Base-by-base conservation (phyloP, 1,140 invertebrate genomes). In the Atta texana region DNA sequence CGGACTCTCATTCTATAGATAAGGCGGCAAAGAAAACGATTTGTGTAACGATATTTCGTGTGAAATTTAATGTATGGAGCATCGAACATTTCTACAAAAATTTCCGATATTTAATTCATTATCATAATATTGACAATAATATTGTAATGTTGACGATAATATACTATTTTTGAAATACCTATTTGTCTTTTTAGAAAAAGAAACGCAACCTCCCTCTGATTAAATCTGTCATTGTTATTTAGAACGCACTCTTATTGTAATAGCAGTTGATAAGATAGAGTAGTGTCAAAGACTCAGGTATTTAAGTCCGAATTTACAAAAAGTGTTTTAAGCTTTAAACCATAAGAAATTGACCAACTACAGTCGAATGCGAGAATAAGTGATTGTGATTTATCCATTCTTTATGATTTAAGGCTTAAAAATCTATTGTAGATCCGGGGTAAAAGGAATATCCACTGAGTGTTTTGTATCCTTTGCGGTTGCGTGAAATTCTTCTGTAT, bases 11-110 rank as follows among this genome's bases (percentile, higher is more conserved):
- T 66, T 78, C 24, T 31, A 66, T 14, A 78, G 59, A 66, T 66
- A 66, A 66, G 57, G 21, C 59, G 14, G n/a, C 16, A 34, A 31
- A 63, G 16, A 63, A 77, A 78, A 75, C n/a, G 14, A 51, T 2
- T 51, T 12, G 66, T 1, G 21, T 10, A 4, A 49, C 10, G 16
- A 49, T 51, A 49, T 24, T 59, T 75, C 21, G 5, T 16, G n/a
- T 18, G 8, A 44, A 44, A 51, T 51, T 12, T 51, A 51, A 14
- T 0, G 49, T 74, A 57, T 7, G n/a, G n/a, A 44, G 16, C 16
- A 5, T 16, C 34, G 12, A 49, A 4, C 34, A 1, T 39, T 44
- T 44, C 39, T 44, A 44, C 2, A 44, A 8, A 44, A 10, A 44
- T 49, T 49, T 51, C 21, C 21, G 21, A 24, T 69, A 49, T 68